Evolutionary conservation across 2,113 vertebrate species (phyloP), one percentile per base, ranked within the genome.

Genomic region (Aix galericulata): DNA sequence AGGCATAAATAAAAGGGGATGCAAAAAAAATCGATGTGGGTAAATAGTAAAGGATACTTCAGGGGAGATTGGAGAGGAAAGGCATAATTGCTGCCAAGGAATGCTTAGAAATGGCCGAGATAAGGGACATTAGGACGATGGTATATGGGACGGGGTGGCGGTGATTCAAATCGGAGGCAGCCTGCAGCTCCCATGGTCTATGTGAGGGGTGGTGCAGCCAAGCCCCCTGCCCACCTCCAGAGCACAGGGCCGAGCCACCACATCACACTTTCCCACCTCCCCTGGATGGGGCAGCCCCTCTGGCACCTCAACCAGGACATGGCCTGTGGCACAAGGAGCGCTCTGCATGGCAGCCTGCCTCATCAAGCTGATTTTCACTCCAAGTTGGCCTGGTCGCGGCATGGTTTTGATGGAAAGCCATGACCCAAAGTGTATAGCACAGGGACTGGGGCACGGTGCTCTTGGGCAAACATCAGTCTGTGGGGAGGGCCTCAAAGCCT

Each of bases 81-180:
- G 64, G n/a, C 68, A 42, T 87, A 97, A 96, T 96, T 97, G 92
- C 89, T 92, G 86, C 82, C 85, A 86, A 84, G 85, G 74, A 94
- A 94, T 69, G 81, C 93, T 94, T 66, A 82, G 92, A 91, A 95
- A 73, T 80, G 92, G 82, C 55, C 62, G 74, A 94, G 95, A 97
- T 97, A 96, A 94, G 91, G 91, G 59, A 82, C 71, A 96, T 96
- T 92, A 94, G 84, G 72, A 90, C 93, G 94, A 82, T 90, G 74
- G 60, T 81, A 91, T 82, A 94, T 85, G 71, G 82, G 52, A 22
- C 64, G 80, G 73, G 59, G 42, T 88, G 34, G 40, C 6, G 1
- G 38, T 56, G 85, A 87, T 90, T 96, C 85, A 82, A 85, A 94
- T 90, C 81, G 79, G 62, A 88, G 79, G 63, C 89, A 71, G 58